Evolutionary conservation across 92 coral and sea anemone species (phyloP).

Genomic region (Virgularia gustaviana): DNA sequence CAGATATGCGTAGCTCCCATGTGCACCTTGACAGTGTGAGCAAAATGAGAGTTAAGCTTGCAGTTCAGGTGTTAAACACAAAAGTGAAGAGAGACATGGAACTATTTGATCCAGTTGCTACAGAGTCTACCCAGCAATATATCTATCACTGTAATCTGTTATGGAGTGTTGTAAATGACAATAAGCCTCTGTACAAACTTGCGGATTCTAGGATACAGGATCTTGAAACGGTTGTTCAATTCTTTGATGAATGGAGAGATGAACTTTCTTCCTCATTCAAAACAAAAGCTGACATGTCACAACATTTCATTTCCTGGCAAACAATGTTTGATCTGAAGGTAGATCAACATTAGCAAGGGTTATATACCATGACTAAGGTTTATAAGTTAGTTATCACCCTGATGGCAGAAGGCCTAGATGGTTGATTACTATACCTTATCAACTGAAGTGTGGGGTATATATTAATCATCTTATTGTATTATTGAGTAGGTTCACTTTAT

Average conservation of each 20-base stretch:
- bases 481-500: no score
- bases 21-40: slow-evolving; percentile 33
- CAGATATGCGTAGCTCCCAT: slow-evolving; percentile 22
- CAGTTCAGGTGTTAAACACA: no score
- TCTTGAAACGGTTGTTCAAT: background rate
- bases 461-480: no score
- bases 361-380: no score
- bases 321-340: slow-evolving; percentile 52
- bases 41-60: slow-evolving; percentile 39
- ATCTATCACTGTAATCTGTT: slow-evolving; percentile 2
- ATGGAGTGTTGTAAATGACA: slow-evolving; percentile 11
- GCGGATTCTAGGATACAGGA: background rate
- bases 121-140: background rate
- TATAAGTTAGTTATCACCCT: no score
- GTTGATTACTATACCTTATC: background rate
- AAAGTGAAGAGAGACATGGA: slow-evolving; percentile 6
- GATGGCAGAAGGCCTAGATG: no score
- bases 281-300: slow-evolving; percentile 38
- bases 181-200: background rate
- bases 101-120: background rate
- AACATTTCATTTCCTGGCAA: slow-evolving; percentile 48
- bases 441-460: background rate
- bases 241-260: slow-evolving; percentile 9
- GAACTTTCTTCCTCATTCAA: slow-evolving; percentile 17
- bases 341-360: no score